A percentile compares a stretch with the other conserved stretches of the same genome.
Evolutionary conservation across 1,140 invertebrate genomes (phyloP).

Genomic region (Heliconius hermathena): DNA sequence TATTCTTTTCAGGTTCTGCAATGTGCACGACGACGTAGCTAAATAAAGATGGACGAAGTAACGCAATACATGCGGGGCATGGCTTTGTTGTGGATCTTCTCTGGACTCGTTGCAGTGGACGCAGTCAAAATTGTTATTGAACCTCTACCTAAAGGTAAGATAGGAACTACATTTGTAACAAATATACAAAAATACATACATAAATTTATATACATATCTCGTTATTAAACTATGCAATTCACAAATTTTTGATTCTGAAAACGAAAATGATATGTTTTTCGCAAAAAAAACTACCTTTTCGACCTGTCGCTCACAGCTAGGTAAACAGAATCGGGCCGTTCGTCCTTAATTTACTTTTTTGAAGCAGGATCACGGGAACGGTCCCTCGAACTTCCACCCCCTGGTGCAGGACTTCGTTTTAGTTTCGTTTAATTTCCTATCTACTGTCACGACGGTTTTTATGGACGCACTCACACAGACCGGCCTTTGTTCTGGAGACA

Average conservation of each 20-base stretch:
- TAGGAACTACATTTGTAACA: conserved; percentile 1
- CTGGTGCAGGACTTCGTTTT: conserved; percentile 69
- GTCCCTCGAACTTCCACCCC: conserved; percentile 57
- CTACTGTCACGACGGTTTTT: conserved; percentile 73
- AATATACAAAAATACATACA: neutral
- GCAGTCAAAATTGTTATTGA: conserved; percentile 76
- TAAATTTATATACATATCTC: neutral
- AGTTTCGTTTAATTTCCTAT: conserved; percentile 79
- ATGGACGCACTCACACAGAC: conserved; percentile 59
- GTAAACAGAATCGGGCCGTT: conserved; percentile 67
- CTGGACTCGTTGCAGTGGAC: conserved; percentile 54
- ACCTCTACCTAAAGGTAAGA: conserved; percentile 77
- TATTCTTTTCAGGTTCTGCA: conserved; percentile 54
- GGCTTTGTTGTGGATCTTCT: conserved; percentile 64
- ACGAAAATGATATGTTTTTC: neutral
- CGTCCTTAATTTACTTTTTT: conserved; percentile 73
- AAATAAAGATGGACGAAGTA: conserved; percentile 60
- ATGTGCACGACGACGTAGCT: conserved; percentile 57
- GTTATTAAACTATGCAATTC: too few species aligned
- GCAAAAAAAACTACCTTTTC: conserved; percentile 49
- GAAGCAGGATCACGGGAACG: conserved; percentile 44
- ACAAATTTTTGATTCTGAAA: neutral
- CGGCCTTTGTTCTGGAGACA: conserved; percentile 57
- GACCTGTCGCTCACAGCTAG: conserved; percentile 70
- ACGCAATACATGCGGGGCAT: conserved; percentile 49